Base-by-base conservation (phyloP, 2,888 invertebrate species). In the Epinotia brunnichana region DNA sequence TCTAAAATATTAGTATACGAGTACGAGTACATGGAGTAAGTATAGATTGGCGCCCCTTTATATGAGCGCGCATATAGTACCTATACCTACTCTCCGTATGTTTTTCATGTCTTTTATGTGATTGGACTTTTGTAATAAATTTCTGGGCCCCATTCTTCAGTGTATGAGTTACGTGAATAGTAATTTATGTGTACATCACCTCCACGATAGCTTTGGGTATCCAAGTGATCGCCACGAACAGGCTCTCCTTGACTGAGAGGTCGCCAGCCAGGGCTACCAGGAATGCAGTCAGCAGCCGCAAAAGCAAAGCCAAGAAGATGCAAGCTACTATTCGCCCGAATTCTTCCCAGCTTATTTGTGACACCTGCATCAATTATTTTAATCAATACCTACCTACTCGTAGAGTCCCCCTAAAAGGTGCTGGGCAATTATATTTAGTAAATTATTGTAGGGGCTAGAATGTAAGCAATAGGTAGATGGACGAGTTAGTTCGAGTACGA, bases 141-240 rank as follows among this genome's bases (percentile, higher is more conserved):
- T 48, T 13, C n/a, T 7, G 44, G 5, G n/a, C 44, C 44, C 3
- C 29, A 29, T 7, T 29, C n/a, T 3, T 17, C 19, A n/a, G n/a
- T 17, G 53, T 53, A 9, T 53, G 11, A 9, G 3, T 24, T n/a
- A n/a, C n/a, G n/a, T 29, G 17, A 57, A 64, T n/a, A 21, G 13
- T 13, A 21, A 19, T 3, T 35, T 41, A 54, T 24, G 10, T 17
- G 21, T 39, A 11, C 1, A 17, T 68, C 80, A 92, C 93, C 90
- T 92, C 93, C 2, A 93, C 93, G 74, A 93, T 92, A 56, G 93
- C 93, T 78, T 93, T 93, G 10, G 93, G 93, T 77, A 90, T 91
- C 93, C 93, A 93, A 41, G 93, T 92, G 74, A 92, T 81, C 51
- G 90, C 87, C 56, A 92, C 82, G 76, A 91, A 92, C 69, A 91